Evolutionary conservation across 1,140 invertebrate species (phyloP).

Genomic region (Cardiocondyla obscurior): DNA sequence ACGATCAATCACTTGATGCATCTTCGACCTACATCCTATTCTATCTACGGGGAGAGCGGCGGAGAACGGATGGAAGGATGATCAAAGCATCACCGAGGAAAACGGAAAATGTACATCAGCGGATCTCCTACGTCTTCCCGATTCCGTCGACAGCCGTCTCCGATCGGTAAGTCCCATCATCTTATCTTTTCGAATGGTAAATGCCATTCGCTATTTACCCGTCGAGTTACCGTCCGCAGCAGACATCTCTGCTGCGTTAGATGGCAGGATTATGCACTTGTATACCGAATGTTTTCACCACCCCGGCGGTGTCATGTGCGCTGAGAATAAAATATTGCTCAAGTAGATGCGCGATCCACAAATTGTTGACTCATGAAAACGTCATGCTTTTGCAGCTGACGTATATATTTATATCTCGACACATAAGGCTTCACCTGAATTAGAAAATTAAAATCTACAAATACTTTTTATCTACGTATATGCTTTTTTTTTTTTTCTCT

Average conservation of each 20-base stretch:
- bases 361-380: no score
- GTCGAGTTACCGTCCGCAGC: not conserved
- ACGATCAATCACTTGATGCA: not conserved
- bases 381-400: no score
- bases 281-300: not conserved
- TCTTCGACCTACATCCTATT: not conserved
- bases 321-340: no score
- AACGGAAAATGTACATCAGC: no score
- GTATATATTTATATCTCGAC: no score
- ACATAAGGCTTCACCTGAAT: no score
- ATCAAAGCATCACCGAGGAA: not conserved
- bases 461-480: no score
- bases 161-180: not conserved
- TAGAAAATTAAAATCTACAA: no score
- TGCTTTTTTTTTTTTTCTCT: no score
- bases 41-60: not conserved
- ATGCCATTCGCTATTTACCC: not conserved
- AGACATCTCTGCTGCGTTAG: not conserved
- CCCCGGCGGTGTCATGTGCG: not conserved
- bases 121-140: not conserved
- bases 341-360: no score
- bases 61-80: not conserved
- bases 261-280: not conserved
- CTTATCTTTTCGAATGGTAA: not conserved
- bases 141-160: not conserved